phyloP scores from a whole-genome alignment of 1,140 invertebrate genomes.

The Calosoma granatense region DNA sequence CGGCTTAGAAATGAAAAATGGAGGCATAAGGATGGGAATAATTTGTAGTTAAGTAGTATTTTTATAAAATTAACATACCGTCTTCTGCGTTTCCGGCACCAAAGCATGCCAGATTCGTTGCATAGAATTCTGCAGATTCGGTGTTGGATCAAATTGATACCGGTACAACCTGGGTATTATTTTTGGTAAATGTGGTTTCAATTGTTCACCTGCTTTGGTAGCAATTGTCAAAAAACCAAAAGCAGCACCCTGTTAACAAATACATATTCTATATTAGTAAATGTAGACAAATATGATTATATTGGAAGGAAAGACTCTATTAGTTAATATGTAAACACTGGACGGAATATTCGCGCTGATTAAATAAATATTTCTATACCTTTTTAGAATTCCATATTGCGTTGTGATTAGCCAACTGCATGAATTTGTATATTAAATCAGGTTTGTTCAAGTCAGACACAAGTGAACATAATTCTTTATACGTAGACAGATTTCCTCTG shows the following conservation, averaged over 20 bases:
- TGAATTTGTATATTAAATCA: conserved; percentile 90
- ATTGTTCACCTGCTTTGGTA: conserved; percentile 65
- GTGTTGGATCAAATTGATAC: conserved; percentile 84
- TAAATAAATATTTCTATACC: conserved; percentile 25
- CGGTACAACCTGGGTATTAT: conserved; percentile 85
- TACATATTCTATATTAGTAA: background rate
- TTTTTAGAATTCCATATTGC: conserved; percentile 86
- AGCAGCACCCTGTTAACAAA: conserved; percentile 60
- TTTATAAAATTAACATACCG: conserved; percentile 42
- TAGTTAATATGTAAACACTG: background rate
- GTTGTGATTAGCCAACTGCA: conserved; percentile 90
- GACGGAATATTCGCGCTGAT: no score
- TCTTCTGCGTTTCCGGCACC: conserved; percentile 75
- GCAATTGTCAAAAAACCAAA: conserved; percentile 84
- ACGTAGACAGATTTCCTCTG: conserved; percentile 78
- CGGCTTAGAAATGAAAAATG: conserved; percentile 13
- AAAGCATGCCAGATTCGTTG: conserved; percentile 82
- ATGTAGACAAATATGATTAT: no score
- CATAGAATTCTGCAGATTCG: conserved; percentile 86
- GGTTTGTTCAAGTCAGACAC: conserved; percentile 90
- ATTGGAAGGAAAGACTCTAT: background rate
- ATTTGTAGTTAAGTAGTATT: background rate
- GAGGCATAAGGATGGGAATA: no score
- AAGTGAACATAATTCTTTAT: conserved; percentile 86
- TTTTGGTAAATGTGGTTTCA: conserved; percentile 67